These are phyloP conservation scores for Pseudolaguvia tuberculata DNA, from an alignment of 2,113 vertebrate genomes.

Conservation along the genomic window DNA sequence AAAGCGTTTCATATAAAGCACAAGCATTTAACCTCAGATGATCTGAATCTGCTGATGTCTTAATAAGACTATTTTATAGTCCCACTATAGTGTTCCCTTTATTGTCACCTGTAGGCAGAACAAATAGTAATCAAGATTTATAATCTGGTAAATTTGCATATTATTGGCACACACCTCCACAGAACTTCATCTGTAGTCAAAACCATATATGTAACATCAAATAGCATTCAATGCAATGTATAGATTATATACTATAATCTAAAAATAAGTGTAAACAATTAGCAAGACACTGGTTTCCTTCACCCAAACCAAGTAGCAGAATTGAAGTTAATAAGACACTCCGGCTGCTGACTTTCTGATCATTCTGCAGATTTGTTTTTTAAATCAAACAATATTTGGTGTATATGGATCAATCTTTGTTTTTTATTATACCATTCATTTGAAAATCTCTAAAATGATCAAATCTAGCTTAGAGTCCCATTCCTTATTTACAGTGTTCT, in stretches of 20 bases:
- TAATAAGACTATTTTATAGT: slow-evolving; percentile 2
- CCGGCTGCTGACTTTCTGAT: neutral
- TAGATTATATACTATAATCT: neutral
- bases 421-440: neutral
- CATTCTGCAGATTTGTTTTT: neutral
- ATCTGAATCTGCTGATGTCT: slow-evolving; percentile 45
- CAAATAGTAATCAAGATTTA: neutral
- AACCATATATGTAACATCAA: neutral
- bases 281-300: neutral
- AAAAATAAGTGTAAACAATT: neutral
- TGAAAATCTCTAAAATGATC: neutral
- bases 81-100: neutral
- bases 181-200: neutral
- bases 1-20: slow-evolving; percentile 6
- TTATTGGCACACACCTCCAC: neutral
- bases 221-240: neutral
- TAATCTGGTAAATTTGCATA: neutral
- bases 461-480: neutral
- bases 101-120: slow-evolving; percentile 5
- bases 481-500: neutral
- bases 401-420: neutral
- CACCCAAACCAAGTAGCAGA: neutral
- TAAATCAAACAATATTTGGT: neutral
- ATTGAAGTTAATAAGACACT: neutral
- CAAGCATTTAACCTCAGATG: slow-evolving; percentile 42